These are phyloP conservation scores for Chlorops oryzae DNA, from an alignment of 1,140 invertebrate genomes.

Conservation along the genomic window DNA sequence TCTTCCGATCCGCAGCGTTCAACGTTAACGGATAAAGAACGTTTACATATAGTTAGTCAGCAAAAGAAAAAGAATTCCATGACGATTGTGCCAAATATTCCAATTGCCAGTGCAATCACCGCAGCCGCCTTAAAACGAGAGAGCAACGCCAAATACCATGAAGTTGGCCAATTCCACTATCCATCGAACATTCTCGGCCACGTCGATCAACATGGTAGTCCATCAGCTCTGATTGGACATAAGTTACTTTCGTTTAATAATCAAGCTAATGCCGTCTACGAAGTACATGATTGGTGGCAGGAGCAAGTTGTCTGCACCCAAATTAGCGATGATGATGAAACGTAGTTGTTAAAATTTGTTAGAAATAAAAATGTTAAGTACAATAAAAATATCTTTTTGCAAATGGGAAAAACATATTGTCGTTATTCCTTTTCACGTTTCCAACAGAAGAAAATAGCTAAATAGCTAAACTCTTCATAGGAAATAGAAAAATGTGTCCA, in stretches of 20 bases:
- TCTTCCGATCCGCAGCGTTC: constrained; percentile 73
- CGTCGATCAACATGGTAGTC: constrained; percentile 28
- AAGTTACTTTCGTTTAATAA: constrained; percentile 45
- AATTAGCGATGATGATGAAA: constrained; percentile 55
- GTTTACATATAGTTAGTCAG: constrained; percentile 38
- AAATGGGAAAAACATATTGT: too few species aligned
- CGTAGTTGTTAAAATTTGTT: too few species aligned
- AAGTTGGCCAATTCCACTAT: constrained; percentile 40
- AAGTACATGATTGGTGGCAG: constrained; percentile 62
- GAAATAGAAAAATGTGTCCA: too few species aligned
- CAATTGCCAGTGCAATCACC: constrained; percentile 16
- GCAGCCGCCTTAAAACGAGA: constrained; percentile 13
- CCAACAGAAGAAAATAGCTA: too few species aligned
- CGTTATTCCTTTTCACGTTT: too few species aligned
- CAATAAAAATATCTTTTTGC: too few species aligned
- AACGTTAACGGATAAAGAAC: constrained; percentile 58
- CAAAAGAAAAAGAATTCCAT: constrained; percentile 45
- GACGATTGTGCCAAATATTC: constrained; percentile 29
- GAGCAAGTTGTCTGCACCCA: constrained; percentile 58
- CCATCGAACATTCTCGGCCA: constrained; percentile 28
- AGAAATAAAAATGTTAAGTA: too few species aligned
- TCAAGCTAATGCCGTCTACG: constrained; percentile 53
- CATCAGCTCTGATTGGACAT: constrained; percentile 38
- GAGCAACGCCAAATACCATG: constrained; percentile 17
- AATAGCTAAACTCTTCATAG: too few species aligned